Evolutionary conservation across 2,113 vertebrate species (phyloP).

Genomic region (Ameiurus melas): DNA sequence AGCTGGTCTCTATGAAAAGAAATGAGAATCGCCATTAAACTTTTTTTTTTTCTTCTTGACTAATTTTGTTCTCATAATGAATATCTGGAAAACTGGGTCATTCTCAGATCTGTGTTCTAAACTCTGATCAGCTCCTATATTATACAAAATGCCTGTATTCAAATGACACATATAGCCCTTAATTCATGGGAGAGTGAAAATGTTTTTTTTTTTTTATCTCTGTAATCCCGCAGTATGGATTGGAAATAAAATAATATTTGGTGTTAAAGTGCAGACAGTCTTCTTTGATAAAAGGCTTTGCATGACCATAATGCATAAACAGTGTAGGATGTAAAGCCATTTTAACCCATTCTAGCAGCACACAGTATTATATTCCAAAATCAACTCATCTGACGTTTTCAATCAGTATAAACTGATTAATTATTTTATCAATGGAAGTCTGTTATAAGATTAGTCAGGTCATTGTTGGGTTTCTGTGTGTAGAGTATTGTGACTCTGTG

Average conservation of each 20-base stretch:
- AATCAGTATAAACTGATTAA: not conserved
- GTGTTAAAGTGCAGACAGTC: not conserved
- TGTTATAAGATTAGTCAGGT: no score
- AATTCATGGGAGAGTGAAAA: not conserved
- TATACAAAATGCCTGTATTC: not conserved
- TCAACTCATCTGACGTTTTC: not conserved
- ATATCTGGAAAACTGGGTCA: not conserved
- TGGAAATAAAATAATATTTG: not conserved
- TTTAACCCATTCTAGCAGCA: not conserved
- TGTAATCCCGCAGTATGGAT: not conserved
- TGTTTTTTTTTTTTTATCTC: not conserved
- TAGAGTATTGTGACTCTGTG: no score
- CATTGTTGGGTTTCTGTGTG: no score
- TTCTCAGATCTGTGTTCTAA: not conserved
- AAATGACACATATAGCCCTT: not conserved
- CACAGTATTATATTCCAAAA: not conserved
- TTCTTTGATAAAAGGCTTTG: not conserved
- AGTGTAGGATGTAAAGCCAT: not conserved
- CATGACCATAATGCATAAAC: not conserved
- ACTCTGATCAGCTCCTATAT: not conserved
- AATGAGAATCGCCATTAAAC: conserved; percentile 28
- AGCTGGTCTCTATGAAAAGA: conserved; percentile 17
- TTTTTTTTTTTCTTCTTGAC: not conserved
- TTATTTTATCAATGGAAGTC: no score
- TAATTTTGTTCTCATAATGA: conserved; percentile 24